Base-by-base conservation (phyloP, 2,888 invertebrate species). In the Cheilosia urbana region DNA sequence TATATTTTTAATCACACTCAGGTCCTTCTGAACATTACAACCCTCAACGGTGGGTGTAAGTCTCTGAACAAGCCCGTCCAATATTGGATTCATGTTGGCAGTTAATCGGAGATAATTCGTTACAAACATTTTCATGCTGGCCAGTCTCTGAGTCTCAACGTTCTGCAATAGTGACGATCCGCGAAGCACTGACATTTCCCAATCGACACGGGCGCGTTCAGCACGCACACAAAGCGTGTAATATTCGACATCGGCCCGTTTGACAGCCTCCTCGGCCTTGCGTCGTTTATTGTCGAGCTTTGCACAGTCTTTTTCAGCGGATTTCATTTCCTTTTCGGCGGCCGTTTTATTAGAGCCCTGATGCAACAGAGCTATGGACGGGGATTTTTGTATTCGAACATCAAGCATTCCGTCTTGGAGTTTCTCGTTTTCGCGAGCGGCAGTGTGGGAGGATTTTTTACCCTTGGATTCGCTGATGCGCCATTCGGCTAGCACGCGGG, bases 211-310 rank as follows among this genome's bases (percentile, higher is more conserved):
- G 21, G 97, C 96, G 89, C 97, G 94, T 93, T 98, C 98, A 37
- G 98, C 96, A 89, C 97, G 95, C 87, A 98, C 96, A 90, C 98
- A 98, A 65, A 96, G 94, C 87, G 97, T 97, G 90, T 98, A 98
- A 92, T 98, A 98, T 90, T 98, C 98, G 82, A 97, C 96, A 93
- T 98, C 98, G 65, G 97, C 96, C 91, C 98, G 96, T 90, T 97
- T 96, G 40, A 98, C 96, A 4, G 96, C 95, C 90, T 98, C 97
- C 92, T 97, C 97, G 27, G 97, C 96, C 93, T 98, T 98, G 88
- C 96, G 94, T 90, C 97, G 95, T 90, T 98, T 97, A 79, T 96
- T 95, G 92, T 97, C 97, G 90, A 98, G 92, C 94, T 98, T 95
- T 40, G 94, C 95, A 81, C 94, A 94, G 89, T 95, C 95, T 88